Evolutionary conservation across 2,888 invertebrate genomes (phyloP).

Genomic region (Polydrusus pterygomalis): DNA sequence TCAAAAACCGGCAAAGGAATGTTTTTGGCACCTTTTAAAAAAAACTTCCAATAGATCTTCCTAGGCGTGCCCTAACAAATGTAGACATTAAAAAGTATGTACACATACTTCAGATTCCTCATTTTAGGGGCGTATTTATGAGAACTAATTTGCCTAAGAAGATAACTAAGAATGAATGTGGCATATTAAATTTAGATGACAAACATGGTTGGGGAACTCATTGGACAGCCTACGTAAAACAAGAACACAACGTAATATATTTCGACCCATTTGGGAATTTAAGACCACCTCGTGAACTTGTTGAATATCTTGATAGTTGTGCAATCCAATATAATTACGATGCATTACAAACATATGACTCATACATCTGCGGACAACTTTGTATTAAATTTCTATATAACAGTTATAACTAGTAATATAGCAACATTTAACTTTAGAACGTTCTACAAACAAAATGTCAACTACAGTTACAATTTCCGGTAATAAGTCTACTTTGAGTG

Average conservation of each 20-base stretch:
- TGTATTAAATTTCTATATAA: slow-evolving; percentile 52
- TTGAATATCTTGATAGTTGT: slow-evolving; percentile 45
- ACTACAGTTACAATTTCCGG: slow-evolving; percentile 15
- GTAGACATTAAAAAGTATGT: slow-evolving; percentile 46
- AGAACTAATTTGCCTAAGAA: slow-evolving; percentile 53
- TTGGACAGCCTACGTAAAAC: slow-evolving; percentile 52
- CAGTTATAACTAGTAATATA: background rate
- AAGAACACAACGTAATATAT: slow-evolving; percentile 28
- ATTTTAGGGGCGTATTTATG: slow-evolving; percentile 58
- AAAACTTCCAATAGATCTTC: slow-evolving; percentile 15
- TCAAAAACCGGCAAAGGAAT: background rate
- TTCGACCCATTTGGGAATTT: slow-evolving; percentile 52
- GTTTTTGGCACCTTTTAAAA: background rate
- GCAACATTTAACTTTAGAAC: background rate
- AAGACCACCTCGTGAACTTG: slow-evolving; percentile 52
- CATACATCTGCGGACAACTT: slow-evolving; percentile 49
- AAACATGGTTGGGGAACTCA: slow-evolving; percentile 29
- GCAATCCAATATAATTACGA: slow-evolving; percentile 21
- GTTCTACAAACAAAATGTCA: background rate
- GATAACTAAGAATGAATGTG: slow-evolving; percentile 31
- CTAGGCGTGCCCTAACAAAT: slow-evolving; percentile 33
- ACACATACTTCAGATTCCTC: slow-evolving; percentile 40
- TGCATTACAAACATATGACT: slow-evolving; percentile 22
- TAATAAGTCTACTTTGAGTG: slow-evolving; percentile 3
- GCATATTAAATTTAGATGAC: slow-evolving; percentile 47